These are phyloP conservation scores for Seladonia tumulorum DNA, from an alignment of 2,888 invertebrate genomes.

Conservation along the genomic window DNA sequence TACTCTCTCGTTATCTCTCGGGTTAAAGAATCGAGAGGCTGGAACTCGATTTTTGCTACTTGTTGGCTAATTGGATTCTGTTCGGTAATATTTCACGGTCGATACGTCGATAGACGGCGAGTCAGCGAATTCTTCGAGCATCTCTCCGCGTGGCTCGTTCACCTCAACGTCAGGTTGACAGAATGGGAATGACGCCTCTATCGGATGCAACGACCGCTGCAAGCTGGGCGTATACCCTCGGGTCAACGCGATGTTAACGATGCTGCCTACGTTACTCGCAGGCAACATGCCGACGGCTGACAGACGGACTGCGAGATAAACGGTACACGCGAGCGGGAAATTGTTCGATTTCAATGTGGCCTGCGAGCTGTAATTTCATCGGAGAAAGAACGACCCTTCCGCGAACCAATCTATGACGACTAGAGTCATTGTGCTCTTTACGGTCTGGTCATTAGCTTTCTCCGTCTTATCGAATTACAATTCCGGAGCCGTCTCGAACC, in stretches of 20 bases:
- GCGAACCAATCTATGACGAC: not conserved
- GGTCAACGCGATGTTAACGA: slow-evolving; percentile 65
- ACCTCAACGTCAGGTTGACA: slow-evolving; percentile 39
- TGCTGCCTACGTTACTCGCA: slow-evolving; percentile 45
- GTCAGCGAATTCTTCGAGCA: not conserved
- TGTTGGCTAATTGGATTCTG: not conserved
- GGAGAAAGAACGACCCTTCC: not conserved
- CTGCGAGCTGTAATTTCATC: not conserved
- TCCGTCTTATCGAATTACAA: not conserved
- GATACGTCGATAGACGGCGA: slow-evolving; percentile 1
- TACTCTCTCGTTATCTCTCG: no score
- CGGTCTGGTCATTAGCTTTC: not conserved
- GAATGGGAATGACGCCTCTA: slow-evolving; percentile 59
- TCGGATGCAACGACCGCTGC: slow-evolving; percentile 45
- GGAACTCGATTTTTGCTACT: not conserved
- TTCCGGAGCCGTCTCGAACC: not conserved
- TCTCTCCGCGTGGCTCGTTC: slow-evolving; percentile 6
- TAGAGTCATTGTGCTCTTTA: not conserved
- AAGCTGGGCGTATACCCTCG: slow-evolving; percentile 44
- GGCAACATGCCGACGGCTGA: slow-evolving; percentile 40
- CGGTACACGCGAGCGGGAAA: slow-evolving; percentile 27
- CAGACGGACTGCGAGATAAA: slow-evolving; percentile 38
- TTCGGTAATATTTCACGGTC: not conserved
- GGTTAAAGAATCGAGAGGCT: not conserved
- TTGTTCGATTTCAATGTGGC: slow-evolving; percentile 27